Evolutionary conservation across 2,888 invertebrate genomes (phyloP).

Genomic region (Hirtodrosophila trivittata): DNA sequence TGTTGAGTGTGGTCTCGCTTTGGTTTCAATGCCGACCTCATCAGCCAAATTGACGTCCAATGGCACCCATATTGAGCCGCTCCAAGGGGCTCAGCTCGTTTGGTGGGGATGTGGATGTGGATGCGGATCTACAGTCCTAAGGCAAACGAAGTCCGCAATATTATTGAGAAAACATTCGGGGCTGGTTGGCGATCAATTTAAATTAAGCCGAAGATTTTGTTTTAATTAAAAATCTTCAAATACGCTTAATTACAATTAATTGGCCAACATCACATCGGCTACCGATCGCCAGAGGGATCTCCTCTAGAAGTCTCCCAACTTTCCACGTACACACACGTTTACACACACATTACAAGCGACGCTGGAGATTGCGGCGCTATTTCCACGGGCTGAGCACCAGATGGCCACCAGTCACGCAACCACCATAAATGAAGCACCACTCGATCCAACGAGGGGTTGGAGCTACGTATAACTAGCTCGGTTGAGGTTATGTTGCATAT

Average conservation of each 20-base stretch:
- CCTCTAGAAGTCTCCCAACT: constrained; percentile 24
- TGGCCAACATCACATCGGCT: constrained; percentile 66
- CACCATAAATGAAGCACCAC: constrained; percentile 52
- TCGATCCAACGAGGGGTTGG: constrained; percentile 4
- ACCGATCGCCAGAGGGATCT: constrained; percentile 37
- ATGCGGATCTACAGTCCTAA: constrained; percentile 4
- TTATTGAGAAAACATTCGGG: constrained; percentile 49
- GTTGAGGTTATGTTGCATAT: constrained; percentile 21
- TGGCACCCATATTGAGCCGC: constrained; percentile 33
- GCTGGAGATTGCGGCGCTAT: constrained; percentile 48
- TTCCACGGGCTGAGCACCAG: constrained; percentile 47
- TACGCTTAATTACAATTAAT: constrained; percentile 80
- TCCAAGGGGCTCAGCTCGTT: not conserved
- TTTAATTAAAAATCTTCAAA: constrained; percentile 80
- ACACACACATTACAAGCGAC: constrained; percentile 32
- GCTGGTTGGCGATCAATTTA: constrained; percentile 71
- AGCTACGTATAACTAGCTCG: not conserved
- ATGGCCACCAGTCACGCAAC: constrained; percentile 76
- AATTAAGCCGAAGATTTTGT: constrained; percentile 77
- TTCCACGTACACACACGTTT: constrained; percentile 39
- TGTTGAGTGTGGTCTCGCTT: constrained; percentile 34
- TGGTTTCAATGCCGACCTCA: constrained; percentile 54
- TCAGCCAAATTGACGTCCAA: constrained; percentile 26
- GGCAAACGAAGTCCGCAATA: constrained; percentile 39
- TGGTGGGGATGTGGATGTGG: not conserved